Evolutionary conservation across 1,140 invertebrate species (phyloP), one percentile per base, ranked within the genome.

Genomic region (Monomorium pharaonis): DNA sequence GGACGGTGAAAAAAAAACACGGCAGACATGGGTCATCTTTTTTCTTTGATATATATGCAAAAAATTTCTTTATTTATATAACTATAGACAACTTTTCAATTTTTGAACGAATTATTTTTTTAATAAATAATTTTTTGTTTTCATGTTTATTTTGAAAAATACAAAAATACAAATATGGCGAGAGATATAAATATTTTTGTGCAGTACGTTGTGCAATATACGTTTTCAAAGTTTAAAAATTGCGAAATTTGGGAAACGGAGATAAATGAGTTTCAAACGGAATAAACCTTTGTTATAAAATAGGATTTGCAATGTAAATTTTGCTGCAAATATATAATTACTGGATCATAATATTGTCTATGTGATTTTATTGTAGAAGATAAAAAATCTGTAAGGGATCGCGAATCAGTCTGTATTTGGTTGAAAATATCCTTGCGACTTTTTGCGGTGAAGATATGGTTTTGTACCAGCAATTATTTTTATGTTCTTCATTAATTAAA

Each of bases 401-500:
- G 18, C 27, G 5, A 21, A n/a, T 54, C 21, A 54, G 2, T 14
- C 47, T 6, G 5, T 67, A 80, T 42, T 69, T 16, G 4, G n/a
- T n/a, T 80, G 30, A 10, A 80, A 67, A 80, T 27, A 42, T 16
- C n/a, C 3, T 63, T 9, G 44, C 62, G 18, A 24, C 7, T 44
- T 6, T 14, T 78, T 49, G 47, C 21, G n/a, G 24, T 5, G 6
- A 14, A 65, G n/a, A 7, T 4, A 30, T 33, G 44, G 44, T 21
- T n/a, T 77, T 78, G 3, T 24, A 65, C 3, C 0, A 5, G 58
- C 4, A 80, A 80, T 80, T 80, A 80, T 80, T 67, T 69, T 69
- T 54, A 80, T 80, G 27, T 18, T 37, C 4, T 33, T 69, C 16
- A 42, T 80, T 80, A 80, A 80, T 80, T 80, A 80, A 80, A 5